phyloP scores from a whole-genome alignment of 2,113 vertebrate genomes.

The Polypterus bichir region DNA sequence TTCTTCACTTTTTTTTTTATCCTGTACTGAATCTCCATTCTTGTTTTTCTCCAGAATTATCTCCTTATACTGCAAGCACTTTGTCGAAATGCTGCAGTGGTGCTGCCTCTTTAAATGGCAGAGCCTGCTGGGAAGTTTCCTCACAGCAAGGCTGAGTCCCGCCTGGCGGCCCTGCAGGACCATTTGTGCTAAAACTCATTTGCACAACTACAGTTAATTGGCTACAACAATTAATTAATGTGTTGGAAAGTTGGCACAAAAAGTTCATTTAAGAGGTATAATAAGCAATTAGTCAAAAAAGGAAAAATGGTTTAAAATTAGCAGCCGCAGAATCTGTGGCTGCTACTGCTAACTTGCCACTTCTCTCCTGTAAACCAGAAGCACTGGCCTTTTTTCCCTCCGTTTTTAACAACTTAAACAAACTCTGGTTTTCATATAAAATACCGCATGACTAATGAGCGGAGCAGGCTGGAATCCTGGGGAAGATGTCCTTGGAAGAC shows the following conservation, averaged over 20 bases:
- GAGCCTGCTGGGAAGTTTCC: slow-evolving; percentile 44
- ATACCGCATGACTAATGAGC: slow-evolving; percentile 92
- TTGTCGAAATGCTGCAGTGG: background rate
- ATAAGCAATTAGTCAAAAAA: slow-evolving; percentile 62
- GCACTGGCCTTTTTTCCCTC: slow-evolving; percentile 21
- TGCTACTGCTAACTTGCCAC: too few species aligned
- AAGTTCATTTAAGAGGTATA: slow-evolving; percentile 71
- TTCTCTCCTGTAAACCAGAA: too few species aligned
- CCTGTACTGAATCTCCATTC: too few species aligned
- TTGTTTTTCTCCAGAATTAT: too few species aligned
- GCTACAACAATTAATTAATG: slow-evolving; percentile 99
- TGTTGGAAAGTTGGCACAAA: slow-evolving; percentile 97
- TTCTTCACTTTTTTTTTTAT: too few species aligned
- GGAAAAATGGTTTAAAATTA: slow-evolving; percentile 15
- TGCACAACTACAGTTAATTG: slow-evolving; percentile 97
- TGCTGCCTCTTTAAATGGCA: slow-evolving; percentile 37
- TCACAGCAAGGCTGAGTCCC: slow-evolving; percentile 57
- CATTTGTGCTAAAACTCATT: slow-evolving; percentile 97
- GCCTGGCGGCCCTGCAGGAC: slow-evolving; percentile 84
- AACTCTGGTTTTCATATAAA: slow-evolving; percentile 67
- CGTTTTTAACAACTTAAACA: slow-evolving; percentile 52
- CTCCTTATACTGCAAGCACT: too few species aligned
- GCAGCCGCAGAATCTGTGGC: too few species aligned
- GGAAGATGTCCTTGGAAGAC: slow-evolving; percentile 99
- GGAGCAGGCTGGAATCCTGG: slow-evolving; percentile 95